Evolutionary conservation across 1,140 invertebrate species (phyloP), one percentile per base, ranked within the genome.

Genomic region (Cyphomyrmex costatus): DNA sequence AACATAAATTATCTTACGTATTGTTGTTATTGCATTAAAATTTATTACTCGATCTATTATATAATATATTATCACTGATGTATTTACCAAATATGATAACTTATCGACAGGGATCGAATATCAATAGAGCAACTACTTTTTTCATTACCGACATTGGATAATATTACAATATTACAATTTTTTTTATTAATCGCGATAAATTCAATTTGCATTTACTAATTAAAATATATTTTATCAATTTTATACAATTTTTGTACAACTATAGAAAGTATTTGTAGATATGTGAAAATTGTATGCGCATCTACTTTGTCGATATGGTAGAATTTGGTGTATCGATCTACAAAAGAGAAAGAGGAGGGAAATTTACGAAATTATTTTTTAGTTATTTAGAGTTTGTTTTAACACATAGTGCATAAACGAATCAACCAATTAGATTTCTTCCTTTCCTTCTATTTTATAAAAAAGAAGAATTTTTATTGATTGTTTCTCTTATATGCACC

Each of bases 51-150:
- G n/a, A n/a, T n/a, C n/a, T n/a, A n/a, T n/a, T n/a, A n/a, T n/a
- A n/a, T n/a, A n/a, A 51, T 51, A 49, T 49, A 49, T 10, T 14
- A 49, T n/a, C n/a, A n/a, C n/a, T n/a, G n/a, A n/a, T n/a, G n/a
- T n/a, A n/a, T n/a, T n/a, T n/a, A n/a, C 30, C 68, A 51, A 24
- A 16, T 76, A 27, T 6, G 30, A 73, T 51, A 73, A 73, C 3
- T 76, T 76, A 76, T 60, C 73, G 2, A 56, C 30, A 2, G n/a
- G 5, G 14, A 61, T 16, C 7, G n/a, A 0, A 56, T 73, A 73
- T 56, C 51, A 14, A n/a, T 16, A 56, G 68, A 71, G 16, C 12
- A 56, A 7, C 51, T 56, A 21, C 36, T 1, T 56, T 46, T 30
- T 33, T 21, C 49, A 14, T 58, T 76, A 76, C 2, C 56, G 16